Conservation (phyloP, 2,888 invertebrate genomes). For the Rhogogaster chlorosoma region DNA sequence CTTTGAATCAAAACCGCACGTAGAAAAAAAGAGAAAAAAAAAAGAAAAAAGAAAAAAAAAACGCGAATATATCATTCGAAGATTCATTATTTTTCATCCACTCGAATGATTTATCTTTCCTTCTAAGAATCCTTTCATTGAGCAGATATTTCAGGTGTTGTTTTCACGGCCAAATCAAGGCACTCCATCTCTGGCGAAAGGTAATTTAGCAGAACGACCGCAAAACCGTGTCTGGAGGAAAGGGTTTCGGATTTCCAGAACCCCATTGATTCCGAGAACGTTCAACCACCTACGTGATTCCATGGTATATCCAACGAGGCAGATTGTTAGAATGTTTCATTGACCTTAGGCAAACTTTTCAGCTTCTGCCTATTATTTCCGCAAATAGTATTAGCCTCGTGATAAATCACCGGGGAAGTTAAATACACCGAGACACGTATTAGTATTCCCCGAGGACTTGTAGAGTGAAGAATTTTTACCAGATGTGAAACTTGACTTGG, state of each 20-base stretch:
- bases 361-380: background rate
- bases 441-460: background rate
- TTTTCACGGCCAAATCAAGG: background rate
- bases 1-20: background rate
- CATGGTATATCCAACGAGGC: background rate
- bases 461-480: background rate
- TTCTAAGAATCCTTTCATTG: background rate
- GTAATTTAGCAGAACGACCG: background rate
- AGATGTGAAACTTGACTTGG: background rate
- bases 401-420: slow-evolving; percentile 13
- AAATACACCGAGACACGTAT: slow-evolving; percentile 4
- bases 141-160: background rate
- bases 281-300: background rate
- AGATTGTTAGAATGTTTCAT: background rate
- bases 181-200: background rate
- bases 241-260: background rate
- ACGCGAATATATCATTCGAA: background rate
- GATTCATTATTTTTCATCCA: background rate
- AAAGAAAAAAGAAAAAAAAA: background rate
- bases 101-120: background rate
- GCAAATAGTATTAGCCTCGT: background rate
- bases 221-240: background rate
- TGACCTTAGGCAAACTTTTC: background rate
- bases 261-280: background rate
- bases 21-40: background rate